Evolutionary conservation across 2,888 invertebrate genomes (phyloP), one percentile per base, ranked within the genome.

Genomic region (Drosophila demipolita): DNA sequence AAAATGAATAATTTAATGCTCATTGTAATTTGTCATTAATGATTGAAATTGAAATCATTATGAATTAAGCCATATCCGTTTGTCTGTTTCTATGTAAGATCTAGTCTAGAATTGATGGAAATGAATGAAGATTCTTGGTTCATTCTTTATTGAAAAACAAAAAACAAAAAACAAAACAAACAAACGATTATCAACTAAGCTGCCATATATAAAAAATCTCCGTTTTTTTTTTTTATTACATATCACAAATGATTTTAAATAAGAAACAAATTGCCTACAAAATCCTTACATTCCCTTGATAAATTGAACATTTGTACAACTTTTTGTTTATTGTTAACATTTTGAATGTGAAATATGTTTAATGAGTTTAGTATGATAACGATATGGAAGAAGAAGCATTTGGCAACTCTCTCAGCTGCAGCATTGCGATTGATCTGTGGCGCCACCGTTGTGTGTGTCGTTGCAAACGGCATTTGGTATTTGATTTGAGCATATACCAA

Each of bases 261-360:
- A 45, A 32, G 40, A n/a, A 26, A 5, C 12, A 7, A n/a, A n/a
- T 11, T 29, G 26, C 17, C 8, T 23, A 53, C 33, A 15, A 4
- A 15, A 23, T 35, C 8, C 23, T 29, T 4, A 12, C 3, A 54
- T 12, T 26, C 36, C 11, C 15, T 15, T 77, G 60, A 70, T 76
- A 77, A 88, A 73, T 87, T 84, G 83, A 89, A 81, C 87, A 87
- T 90, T 65, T 78, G 73, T 75, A 82, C 33, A 35, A 35, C 23
- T 8, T 52, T 33, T 26, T 17, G 49, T 78, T 82, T 82, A 38
- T 38, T 38, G 38, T 38, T 38, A 38, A 38, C 38, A 17, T 4
- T 17, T 23, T 45, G 73, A 76, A 57, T 67, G 59, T 66, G 49
- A 66, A 61, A 38, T 61, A 38, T 48, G 35, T 60, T 48, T 23